Evolutionary conservation across 2,888 invertebrate species (phyloP), one percentile per base, ranked within the genome.

Genomic region (Pheosia gnoma): DNA sequence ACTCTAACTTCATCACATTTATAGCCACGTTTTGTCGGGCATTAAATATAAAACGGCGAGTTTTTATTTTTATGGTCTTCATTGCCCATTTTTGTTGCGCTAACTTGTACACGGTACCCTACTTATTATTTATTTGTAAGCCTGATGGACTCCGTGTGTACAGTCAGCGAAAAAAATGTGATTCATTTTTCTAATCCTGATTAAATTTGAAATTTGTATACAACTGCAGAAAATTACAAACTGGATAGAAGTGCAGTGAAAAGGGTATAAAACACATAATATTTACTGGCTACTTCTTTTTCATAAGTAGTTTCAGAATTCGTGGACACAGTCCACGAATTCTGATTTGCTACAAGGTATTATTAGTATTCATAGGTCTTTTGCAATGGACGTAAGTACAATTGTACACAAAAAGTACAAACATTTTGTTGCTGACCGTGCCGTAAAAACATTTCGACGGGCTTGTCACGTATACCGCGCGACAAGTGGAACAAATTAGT

Each of bases 1-100:
- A 38, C 25, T 56, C 39, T 6, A 41, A 41, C 41, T 41, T 41
- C 3, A 25, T 41, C 4, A 9, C 41, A 41, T 9, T 41, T 13
- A 56, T 63, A 59, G 59, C 59, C 59, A 45, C 63, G 57, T 59
- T 61, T 68, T 52, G 65, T 64, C 43, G 52, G 59, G 63, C 76
- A 74, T 77, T 78, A 75, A 74, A 78, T 72, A 67, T 68, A 72
- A 69, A 74, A 57, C 65, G 55, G 57, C 66, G 52, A 62, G 64
- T 65, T 68, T 77, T 77, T 72, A 75, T 75, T 74, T 70, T 77
- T 65, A 76, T 72, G 71, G 57, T 69, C 59, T 68, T 68, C 67
- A 73, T 73, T 64, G 58, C 63, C 13, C 39, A 25, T 56, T 56
- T 25, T 39, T 56, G 56, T 56, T 39, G n/a, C 59, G 60, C 64